Evolutionary conservation across 2,888 invertebrate genomes (phyloP).

Genomic region (Schizotus pectinicornis): DNA sequence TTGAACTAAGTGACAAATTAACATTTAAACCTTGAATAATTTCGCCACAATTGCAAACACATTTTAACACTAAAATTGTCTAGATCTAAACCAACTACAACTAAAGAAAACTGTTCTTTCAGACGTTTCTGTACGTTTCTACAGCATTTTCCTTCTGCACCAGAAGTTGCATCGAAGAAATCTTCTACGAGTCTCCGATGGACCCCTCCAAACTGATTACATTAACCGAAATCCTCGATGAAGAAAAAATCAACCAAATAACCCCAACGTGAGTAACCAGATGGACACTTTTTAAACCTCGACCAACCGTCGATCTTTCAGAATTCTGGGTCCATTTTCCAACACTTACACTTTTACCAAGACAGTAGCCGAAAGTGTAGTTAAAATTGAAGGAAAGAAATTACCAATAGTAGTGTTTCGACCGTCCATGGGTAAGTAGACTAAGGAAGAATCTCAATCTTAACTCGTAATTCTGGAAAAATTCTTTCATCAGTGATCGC

Average conservation of each 20-base stretch:
- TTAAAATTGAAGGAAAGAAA: constrained; percentile 61
- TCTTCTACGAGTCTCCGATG: constrained; percentile 42
- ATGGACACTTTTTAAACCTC: too few relatives aligned
- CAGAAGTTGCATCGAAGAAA: constrained; percentile 41
- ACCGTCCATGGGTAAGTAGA: constrained; percentile 65
- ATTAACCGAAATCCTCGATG: constrained; percentile 49
- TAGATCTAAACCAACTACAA: too few relatives aligned
- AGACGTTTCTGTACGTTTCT: constrained; percentile 46
- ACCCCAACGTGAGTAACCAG: constrained; percentile 36
- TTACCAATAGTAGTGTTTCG: constrained; percentile 72
- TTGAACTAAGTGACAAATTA: too few relatives aligned
- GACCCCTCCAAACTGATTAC: constrained; percentile 57
- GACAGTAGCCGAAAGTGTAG: constrained; percentile 70
- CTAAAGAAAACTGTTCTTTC: constrained; percentile 24
- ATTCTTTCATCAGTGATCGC: constrained; percentile 39
- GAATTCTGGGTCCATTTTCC: constrained; percentile 64
- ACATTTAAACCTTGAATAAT: too few relatives aligned
- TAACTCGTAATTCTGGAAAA: too few relatives aligned
- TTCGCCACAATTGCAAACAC: too few relatives aligned
- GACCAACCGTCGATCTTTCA: constrained; percentile 44
- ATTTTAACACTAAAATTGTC: too few relatives aligned
- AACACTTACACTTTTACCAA: constrained; percentile 80
- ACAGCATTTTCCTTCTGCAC: constrained; percentile 45
- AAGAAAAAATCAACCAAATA: constrained; percentile 50
- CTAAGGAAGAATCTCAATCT: too few relatives aligned